These are phyloP conservation scores for Gallinago stenura DNA, from an alignment of 2,797 vertebrate species.

Conservation along the genomic window DNA sequence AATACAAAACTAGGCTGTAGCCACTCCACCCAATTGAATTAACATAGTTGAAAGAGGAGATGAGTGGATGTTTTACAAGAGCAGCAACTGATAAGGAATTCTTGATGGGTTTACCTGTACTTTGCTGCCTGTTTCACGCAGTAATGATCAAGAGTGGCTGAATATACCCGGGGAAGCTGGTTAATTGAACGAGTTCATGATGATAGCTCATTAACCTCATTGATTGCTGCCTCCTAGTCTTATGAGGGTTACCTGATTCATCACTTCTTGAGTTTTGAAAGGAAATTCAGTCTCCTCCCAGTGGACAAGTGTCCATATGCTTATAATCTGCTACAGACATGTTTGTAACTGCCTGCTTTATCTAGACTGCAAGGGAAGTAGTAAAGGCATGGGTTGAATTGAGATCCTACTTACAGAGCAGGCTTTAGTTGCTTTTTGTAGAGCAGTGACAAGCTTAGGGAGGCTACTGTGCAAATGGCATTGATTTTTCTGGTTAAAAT, in stretches of 20 bases:
- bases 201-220: constrained; percentile 42
- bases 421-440: not conserved
- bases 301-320: not conserved
- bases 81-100: not conserved
- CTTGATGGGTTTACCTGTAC: not conserved
- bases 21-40: not conserved
- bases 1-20: not conserved
- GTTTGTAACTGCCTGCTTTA: not conserved
- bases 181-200: constrained; percentile 23
- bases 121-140: not conserved
- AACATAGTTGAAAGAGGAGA: not conserved
- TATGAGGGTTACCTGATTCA: not conserved
- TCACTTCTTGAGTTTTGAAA: constrained; percentile 3
- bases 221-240: not conserved
- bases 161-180: not conserved
- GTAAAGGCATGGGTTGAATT: not conserved
- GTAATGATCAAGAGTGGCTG: not conserved
- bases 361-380: not conserved
- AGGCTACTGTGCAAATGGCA: not conserved
- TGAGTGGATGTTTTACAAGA: not conserved
- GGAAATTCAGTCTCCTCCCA: not conserved
- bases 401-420: not conserved
- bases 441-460: not conserved
- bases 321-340: not conserved
- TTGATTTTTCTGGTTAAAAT: not conserved